A percentile compares a stretch with the other conserved stretches of the same genome.
These are phyloP conservation scores for Podabrus alpinus DNA, from an alignment of 2,888 invertebrate species.

Conservation along the genomic window DNA sequence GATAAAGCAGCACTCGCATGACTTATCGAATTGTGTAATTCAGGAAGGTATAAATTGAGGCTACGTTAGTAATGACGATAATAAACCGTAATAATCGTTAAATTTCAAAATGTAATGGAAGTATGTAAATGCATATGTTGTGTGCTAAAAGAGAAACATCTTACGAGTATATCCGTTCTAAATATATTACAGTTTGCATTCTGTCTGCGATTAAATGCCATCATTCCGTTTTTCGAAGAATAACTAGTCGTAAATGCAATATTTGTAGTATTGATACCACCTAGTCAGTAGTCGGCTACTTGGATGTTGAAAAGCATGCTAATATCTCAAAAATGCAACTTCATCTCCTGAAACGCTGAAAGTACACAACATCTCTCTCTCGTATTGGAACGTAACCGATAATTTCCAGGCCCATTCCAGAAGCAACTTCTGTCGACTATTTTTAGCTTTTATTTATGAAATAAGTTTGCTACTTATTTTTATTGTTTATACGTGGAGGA, in stretches of 20 bases:
- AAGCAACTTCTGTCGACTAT: slow-evolving; percentile 14
- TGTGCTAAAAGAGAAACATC: neutral
- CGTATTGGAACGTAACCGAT: neutral
- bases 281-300: neutral
- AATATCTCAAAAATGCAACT: neutral
- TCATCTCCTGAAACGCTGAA: neutral
- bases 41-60: neutral
- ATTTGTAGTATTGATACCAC: neutral
- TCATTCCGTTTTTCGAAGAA: neutral
- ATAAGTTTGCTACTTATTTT: neutral
- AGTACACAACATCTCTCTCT: neutral
- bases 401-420: slow-evolving; percentile 17
- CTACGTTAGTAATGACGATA: neutral
- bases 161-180: neutral
- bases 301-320: neutral
- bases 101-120: neutral
- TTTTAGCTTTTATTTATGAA: slow-evolving; percentile 7
- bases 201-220: neutral
- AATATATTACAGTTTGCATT: neutral
- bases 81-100: slow-evolving; percentile 1
- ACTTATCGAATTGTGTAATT: neutral
- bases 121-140: neutral
- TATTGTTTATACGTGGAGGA: neutral
- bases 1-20: neutral
- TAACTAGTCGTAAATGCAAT: neutral